Conservation (phyloP, 2,888 invertebrate genomes). For the Hymenopus coronatus region DNA sequence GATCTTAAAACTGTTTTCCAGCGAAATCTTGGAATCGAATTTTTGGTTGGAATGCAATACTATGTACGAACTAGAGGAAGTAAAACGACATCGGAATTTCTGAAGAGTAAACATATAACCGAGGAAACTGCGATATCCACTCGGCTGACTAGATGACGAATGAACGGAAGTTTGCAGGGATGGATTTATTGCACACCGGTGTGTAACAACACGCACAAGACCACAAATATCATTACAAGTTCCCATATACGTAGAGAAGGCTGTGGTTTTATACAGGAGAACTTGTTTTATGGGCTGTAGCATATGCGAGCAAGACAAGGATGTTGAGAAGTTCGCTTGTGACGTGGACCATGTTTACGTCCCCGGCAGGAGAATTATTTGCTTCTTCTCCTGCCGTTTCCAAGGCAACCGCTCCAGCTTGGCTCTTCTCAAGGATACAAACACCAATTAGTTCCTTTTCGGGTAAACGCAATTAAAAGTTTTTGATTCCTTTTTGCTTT, state of each 20-base stretch:
- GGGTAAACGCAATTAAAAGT: not conserved
- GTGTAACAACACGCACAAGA: not conserved
- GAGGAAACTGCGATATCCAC: not conserved
- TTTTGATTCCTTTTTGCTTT: too few relatives aligned
- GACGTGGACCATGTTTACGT: not conserved
- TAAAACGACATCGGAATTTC: too few relatives aligned
- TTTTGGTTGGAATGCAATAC: too few relatives aligned
- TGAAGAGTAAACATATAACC: too few relatives aligned
- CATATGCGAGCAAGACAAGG: not conserved
- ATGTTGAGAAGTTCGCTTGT: not conserved
- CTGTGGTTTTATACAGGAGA: not conserved
- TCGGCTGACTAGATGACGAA: not conserved
- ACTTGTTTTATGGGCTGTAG: not conserved
- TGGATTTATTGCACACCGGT: not conserved
- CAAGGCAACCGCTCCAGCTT: not conserved
- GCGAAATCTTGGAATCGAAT: too few relatives aligned
- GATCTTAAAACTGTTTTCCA: too few relatives aligned
- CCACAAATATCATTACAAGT: not conserved
- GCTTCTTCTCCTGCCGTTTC: not conserved
- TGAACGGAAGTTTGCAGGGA: not conserved
- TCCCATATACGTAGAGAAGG: not conserved
- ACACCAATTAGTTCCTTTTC: not conserved
- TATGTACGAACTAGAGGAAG: too few relatives aligned
- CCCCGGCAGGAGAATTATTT: not conserved
- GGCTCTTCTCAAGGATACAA: not conserved